These are phyloP conservation scores for Sturmia bella DNA, from an alignment of 2,888 invertebrate genomes.

Conservation along the genomic window DNA sequence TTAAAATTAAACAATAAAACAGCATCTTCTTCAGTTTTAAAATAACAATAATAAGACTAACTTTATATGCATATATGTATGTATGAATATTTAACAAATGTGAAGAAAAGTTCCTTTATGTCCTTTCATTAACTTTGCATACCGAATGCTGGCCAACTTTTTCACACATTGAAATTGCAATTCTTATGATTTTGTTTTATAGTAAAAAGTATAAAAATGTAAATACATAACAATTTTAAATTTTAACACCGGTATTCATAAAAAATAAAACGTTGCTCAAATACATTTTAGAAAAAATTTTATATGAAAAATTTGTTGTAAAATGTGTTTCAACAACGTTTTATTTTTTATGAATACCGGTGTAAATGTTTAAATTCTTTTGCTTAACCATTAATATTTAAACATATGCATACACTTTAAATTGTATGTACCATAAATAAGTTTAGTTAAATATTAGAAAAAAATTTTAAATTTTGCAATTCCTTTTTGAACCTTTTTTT, in stretches of 20 bases:
- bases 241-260: no score
- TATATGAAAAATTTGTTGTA: no score
- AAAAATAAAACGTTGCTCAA: no score
- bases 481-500: constrained; percentile 64
- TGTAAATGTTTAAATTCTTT: constrained; percentile 19
- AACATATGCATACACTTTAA: constrained; percentile 6
- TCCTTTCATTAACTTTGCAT: background rate
- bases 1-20: no score
- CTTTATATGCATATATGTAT: no score
- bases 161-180: background rate
- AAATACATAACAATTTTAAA: constrained; percentile 17
- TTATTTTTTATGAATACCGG: no score
- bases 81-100: background rate
- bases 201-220: constrained; percentile 40
- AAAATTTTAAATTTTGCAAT: constrained; percentile 63
- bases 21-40: no score
- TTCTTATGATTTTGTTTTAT: background rate
- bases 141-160: background rate
- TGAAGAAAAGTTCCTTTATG: background rate
- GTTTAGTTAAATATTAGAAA: constrained; percentile 46
- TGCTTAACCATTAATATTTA: background rate
- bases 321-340: no score
- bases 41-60: no score
- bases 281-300: no score
- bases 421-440: constrained; percentile 22